A percentile compares a stretch with the other conserved stretches of the same genome.
Conservation (phyloP, 53 echinoderm and acorn worm genomes). For the Antedon mediterranea region DNA sequence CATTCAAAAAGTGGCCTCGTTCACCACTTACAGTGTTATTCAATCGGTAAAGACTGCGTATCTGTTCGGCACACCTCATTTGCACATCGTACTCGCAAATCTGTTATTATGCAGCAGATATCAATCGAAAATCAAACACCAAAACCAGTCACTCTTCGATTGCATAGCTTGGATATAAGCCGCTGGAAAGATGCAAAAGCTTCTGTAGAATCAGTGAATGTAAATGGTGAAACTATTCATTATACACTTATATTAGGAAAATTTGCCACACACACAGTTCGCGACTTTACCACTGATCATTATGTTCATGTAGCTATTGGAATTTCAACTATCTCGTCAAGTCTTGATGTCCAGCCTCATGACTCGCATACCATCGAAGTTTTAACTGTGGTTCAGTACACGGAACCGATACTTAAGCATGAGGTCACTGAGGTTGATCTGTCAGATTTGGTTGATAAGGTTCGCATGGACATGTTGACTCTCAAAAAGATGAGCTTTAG, state of each 20-base stretch:
- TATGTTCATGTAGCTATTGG: slow-evolving; percentile 66
- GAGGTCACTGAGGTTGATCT: slow-evolving; percentile 39
- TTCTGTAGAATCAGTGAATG: slow-evolving; percentile 44
- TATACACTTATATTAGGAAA: slow-evolving; percentile 46
- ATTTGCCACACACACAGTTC: slow-evolving; percentile 37
- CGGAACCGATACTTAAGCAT: slow-evolving; percentile 52
- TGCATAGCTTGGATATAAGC: slow-evolving; percentile 43
- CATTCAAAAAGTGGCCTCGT: slow-evolving; percentile 63
- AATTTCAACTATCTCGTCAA: slow-evolving; percentile 38
- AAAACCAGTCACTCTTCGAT: slow-evolving; percentile 45
- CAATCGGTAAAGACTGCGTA: slow-evolving; percentile 58
- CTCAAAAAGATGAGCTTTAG: slow-evolving; percentile 42
- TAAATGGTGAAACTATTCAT: slow-evolving; percentile 43
- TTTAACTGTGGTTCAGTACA: slow-evolving; percentile 50
- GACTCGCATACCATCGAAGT: slow-evolving; percentile 40
- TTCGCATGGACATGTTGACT: slow-evolving; percentile 59
- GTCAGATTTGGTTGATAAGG: slow-evolving; percentile 51
- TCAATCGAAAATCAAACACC: slow-evolving; percentile 65
- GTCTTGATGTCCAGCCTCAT: slow-evolving; percentile 45
- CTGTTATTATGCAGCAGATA: slow-evolving; percentile 60
- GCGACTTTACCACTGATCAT: slow-evolving; percentile 37
- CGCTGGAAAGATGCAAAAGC: slow-evolving; percentile 81
- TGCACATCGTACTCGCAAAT: slow-evolving; percentile 52
- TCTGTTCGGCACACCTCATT: slow-evolving; percentile 50
- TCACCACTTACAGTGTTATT: slow-evolving; percentile 69